phyloP scores from a whole-genome alignment of 1,140 invertebrate genomes.

The Helicoverpa armigera region DNA sequence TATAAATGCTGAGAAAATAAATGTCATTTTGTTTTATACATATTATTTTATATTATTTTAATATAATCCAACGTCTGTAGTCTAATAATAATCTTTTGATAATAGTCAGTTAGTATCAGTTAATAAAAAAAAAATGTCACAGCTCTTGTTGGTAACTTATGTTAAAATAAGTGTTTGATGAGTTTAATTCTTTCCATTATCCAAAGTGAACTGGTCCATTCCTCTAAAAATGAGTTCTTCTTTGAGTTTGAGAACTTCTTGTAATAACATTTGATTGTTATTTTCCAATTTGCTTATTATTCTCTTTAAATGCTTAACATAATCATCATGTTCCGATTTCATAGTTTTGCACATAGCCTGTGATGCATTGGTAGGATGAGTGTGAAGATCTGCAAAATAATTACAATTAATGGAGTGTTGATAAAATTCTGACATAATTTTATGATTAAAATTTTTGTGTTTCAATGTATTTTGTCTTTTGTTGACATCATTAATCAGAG shows the following conservation, averaged over 20 bases:
- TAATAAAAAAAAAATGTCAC: slow-evolving; percentile 33
- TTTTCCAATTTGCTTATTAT: slow-evolving; percentile 63
- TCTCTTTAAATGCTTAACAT: slow-evolving; percentile 34
- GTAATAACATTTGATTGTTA: slow-evolving; percentile 74
- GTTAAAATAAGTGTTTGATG: neutral
- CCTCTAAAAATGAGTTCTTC: slow-evolving; percentile 75
- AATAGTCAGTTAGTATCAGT: slow-evolving; percentile 20
- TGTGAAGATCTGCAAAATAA: slow-evolving; percentile 35
- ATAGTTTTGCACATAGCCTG: slow-evolving; percentile 23
- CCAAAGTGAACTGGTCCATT: slow-evolving; percentile 40
- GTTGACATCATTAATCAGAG: too few species aligned
- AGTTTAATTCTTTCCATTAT: slow-evolving; percentile 17
- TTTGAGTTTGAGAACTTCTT: slow-evolving; percentile 75
- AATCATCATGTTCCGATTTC: slow-evolving; percentile 39
- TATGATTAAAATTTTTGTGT: too few species aligned
- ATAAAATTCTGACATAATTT: too few species aligned
- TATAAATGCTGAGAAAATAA: too few species aligned
- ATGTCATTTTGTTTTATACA: too few species aligned
- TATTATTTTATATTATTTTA: too few species aligned
- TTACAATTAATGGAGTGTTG: neutral
- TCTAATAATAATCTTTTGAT: too few species aligned
- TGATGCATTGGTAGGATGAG: slow-evolving; percentile 11
- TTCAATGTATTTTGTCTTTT: too few species aligned
- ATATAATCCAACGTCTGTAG: too few species aligned
- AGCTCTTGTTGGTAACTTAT: slow-evolving; percentile 25